A percentile compares a stretch with the other conserved stretches of the same genome.
These are phyloP conservation scores for Cyanoramphus novaezelandiae DNA, from an alignment of 2,113 vertebrate species.

Conservation along the genomic window DNA sequence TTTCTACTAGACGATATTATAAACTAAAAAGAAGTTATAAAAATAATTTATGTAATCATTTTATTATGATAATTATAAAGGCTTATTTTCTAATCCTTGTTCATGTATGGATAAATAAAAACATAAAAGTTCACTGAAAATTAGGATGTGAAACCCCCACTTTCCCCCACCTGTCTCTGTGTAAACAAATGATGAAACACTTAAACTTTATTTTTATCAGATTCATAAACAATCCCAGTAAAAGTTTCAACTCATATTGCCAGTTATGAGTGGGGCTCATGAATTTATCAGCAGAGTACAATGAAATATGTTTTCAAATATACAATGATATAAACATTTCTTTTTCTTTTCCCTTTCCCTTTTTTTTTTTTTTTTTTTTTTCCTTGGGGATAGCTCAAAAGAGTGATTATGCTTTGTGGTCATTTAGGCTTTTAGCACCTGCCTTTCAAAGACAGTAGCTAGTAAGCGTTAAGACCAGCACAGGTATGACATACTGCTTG, in stretches of 20 bases:
- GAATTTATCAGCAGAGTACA: not conserved
- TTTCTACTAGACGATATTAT: not conserved
- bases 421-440: not conserved
- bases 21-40: not conserved
- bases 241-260: not conserved
- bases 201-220: not conserved
- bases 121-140: not conserved
- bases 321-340: not conserved
- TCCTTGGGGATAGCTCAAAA: not conserved
- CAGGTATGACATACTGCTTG: not conserved
- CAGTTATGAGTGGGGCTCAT: not conserved
- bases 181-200: not conserved
- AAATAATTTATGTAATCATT: not conserved
- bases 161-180: not conserved
- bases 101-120: not conserved
- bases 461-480: not conserved
- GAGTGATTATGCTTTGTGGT: not conserved
- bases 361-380: not conserved
- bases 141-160: accelerated
- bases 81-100: not conserved
- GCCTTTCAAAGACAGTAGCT: not conserved
- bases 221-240: not conserved
- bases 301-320: not conserved
- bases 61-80: not conserved
- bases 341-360: not conserved